A percentile compares a stretch with the other conserved stretches of the same genome.
These are phyloP conservation scores for Elysia chlorotica DNA, from an alignment of 1,140 invertebrate genomes.

Conservation along the genomic window DNA sequence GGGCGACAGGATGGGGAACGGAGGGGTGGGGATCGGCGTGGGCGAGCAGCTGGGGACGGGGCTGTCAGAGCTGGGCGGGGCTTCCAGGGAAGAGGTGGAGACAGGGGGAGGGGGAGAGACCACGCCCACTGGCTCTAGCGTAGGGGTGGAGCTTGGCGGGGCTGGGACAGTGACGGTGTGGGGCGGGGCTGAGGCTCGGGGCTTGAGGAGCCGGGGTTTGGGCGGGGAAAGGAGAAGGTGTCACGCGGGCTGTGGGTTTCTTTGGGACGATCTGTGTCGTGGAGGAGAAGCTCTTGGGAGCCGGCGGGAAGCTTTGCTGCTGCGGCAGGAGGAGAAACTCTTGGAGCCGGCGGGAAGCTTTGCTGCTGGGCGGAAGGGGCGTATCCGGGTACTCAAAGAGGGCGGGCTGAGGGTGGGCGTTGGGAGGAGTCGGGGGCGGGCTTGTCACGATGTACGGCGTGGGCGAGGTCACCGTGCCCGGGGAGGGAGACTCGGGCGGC, in stretches of 20 bases:
- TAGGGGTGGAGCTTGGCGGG: not conserved
- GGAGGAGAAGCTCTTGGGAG: conserved; percentile 3
- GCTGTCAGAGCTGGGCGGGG: too few relatives aligned
- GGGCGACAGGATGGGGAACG: conserved; percentile 3
- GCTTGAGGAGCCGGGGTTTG: too few relatives aligned
- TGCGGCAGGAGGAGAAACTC: too few relatives aligned
- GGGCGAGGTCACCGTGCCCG: not conserved
- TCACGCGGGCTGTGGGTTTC: conserved; percentile 13
- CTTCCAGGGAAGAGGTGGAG: not conserved
- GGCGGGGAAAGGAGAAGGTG: too few relatives aligned
- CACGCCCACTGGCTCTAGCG: not conserved
- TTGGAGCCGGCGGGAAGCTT: too few relatives aligned
- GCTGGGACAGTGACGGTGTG: not conserved
- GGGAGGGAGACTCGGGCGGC: not conserved
- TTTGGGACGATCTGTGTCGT: conserved; percentile 1
- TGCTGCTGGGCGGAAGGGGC: too few relatives aligned
- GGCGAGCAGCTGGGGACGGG: too few relatives aligned
- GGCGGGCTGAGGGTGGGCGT: too few relatives aligned
- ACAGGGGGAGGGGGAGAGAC: not conserved
- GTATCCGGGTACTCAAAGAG: too few relatives aligned
- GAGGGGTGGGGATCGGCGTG: not conserved
- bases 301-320: too few relatives aligned
- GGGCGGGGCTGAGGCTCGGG: not conserved
- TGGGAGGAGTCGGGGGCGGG: too few relatives aligned
- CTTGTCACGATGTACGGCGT: too few relatives aligned